Evolutionary conservation across 2,888 invertebrate genomes (phyloP), one percentile per base, ranked within the genome.

Genomic region (Apodemia hepburni): DNA sequence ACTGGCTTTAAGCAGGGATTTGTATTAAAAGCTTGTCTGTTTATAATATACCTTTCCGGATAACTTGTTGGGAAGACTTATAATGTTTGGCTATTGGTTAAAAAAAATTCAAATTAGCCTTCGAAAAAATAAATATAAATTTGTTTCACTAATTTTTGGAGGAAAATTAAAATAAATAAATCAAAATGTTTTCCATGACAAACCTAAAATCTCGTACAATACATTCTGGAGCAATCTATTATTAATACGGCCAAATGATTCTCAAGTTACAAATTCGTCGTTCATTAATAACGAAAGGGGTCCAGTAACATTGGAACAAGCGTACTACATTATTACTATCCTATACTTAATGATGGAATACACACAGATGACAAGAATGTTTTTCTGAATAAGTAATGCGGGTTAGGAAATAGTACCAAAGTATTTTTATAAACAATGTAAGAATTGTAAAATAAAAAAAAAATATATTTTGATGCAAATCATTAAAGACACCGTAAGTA

Each of bases 191-290:
- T 18, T 18, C 22, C 18, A 1, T 15, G 51, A 51, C 27, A 51
- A 51, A 54, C 11, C 51, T 27, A 12, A 54, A 27, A 27, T 22
- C 54, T 15, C 54, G 22, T 9, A 54, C 12, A 54, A 27, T 54
- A 54, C 22, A 49, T 18, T 54, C 45, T 59, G 42, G 17, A 15
- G 45, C 11, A 29, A 58, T 62, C 58, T 58, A 62, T 62, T 47
- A 62, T 62, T 62, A 45, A 62, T 62, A 17, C 18, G 47, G 17
- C 9, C 33, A 61, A 73, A 80, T 81, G 79, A 82, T 80, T 79
- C 76, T 81, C 75, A 77, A 74, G 77, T 78, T 75, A 74, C 69
- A 71, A 72, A 76, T 73, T 75, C 69, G 64, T 69, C 79, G 81
- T 82, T 80, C 79, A 74, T 72, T 69, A 71, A 65, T 68, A 67